phyloP scores from a whole-genome alignment of 1,140 invertebrate genomes.

The Bactericera cockerelli region DNA sequence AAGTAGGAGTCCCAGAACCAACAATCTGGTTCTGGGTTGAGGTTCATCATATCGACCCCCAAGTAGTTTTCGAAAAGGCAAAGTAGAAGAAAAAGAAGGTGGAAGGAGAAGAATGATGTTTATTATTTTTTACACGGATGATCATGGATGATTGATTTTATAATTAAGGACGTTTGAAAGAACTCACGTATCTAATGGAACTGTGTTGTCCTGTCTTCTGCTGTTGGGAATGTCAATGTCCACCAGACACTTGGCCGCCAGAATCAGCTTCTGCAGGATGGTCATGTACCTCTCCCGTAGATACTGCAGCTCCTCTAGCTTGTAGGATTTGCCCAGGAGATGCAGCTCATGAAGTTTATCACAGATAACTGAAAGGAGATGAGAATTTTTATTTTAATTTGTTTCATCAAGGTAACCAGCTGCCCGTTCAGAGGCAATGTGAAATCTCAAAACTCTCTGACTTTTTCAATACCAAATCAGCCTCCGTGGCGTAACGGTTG shows the following conservation, averaged over 20 bases:
- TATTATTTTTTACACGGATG: no score
- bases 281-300: conserved; percentile 44
- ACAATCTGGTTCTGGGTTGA: no score
- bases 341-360: conserved; percentile 44
- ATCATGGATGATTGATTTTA: no score
- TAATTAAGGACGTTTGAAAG: no score
- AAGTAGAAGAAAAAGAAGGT: no score
- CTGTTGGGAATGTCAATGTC: neutral
- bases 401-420: no score
- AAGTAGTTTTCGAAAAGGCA: no score
- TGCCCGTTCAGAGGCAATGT: neutral
- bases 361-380: conserved; percentile 36
- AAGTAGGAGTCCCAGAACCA: no score
- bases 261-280: conserved; percentile 41
- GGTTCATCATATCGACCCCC: no score
- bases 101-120: no score
- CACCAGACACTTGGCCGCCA: conserved; percentile 29
- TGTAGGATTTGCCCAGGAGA: conserved; percentile 46
- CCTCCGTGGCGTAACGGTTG: no score
- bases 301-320: conserved; percentile 44
- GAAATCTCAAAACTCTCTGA: neutral
- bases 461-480: neutral
- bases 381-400: conserved; percentile 12
- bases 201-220: neutral
- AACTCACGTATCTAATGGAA: no score